Conservation (phyloP, 1,140 invertebrate genomes). For the Eueides isabella region DNA sequence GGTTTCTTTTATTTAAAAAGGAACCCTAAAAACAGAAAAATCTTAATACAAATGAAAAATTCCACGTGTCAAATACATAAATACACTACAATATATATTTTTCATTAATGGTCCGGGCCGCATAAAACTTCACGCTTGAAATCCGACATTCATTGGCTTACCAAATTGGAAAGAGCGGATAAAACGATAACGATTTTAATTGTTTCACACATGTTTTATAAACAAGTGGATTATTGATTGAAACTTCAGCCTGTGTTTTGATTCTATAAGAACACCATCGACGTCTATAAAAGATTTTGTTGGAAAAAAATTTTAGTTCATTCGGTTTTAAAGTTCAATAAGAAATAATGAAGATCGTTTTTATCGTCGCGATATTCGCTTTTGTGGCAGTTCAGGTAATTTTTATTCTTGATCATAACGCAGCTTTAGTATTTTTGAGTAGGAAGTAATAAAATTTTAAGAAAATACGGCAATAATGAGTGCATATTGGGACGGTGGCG, state of each 20-base stretch:
- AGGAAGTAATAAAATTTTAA: no score
- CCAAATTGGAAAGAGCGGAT: constrained; percentile 44
- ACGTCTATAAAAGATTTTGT: constrained; percentile 52
- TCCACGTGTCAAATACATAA: neutral
- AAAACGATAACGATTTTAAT: constrained; percentile 60
- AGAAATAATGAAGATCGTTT: constrained; percentile 53
- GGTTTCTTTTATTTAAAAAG: no score
- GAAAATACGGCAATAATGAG: no score
- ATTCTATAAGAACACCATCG: constrained; percentile 25
- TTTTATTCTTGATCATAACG: neutral
- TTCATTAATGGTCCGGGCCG: neutral
- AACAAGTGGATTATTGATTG: constrained; percentile 30
- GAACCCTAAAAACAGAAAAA: no score
- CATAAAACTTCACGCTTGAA: constrained; percentile 8
- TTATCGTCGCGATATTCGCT: constrained; percentile 52
- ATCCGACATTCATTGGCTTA: constrained; percentile 24
- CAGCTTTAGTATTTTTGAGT: no score
- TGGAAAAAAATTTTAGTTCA: neutral
- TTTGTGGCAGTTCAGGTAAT: constrained; percentile 62
- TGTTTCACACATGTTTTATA: constrained; percentile 62
- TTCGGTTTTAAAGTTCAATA: constrained; percentile 4
- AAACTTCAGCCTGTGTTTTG: constrained; percentile 45
- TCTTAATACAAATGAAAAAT: neutral
- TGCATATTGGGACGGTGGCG: neutral
- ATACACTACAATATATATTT: constrained; percentile 16